A percentile compares a stretch with the other conserved stretches of the same genome.
These are phyloP conservation scores for Ctenopoma kingsleyae DNA, from an alignment of 2,797 vertebrate species.

Conservation along the genomic window DNA sequence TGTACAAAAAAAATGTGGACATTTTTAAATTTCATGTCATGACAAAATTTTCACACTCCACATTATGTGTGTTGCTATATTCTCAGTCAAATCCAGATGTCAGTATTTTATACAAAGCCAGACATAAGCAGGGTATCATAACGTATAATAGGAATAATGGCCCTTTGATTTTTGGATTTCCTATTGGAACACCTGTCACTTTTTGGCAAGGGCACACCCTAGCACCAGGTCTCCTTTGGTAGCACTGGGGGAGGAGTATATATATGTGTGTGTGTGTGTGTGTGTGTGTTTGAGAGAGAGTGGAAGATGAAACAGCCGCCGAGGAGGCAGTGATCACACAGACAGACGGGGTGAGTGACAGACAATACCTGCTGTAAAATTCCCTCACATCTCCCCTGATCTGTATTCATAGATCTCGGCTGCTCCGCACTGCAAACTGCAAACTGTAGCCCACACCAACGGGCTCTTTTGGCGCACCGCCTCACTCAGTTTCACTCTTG, in stretches of 20 bases:
- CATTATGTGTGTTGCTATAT: slow-evolving; percentile 43
- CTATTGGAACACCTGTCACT: slow-evolving; percentile 85
- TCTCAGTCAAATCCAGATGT: slow-evolving; percentile 70
- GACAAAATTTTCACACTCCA: slow-evolving; percentile 41
- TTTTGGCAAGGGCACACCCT: slow-evolving; percentile 83
- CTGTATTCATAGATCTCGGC: slow-evolving; percentile 87
- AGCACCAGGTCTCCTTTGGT: slow-evolving; percentile 73
- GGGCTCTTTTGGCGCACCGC: slow-evolving; percentile 75
- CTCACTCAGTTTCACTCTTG: slow-evolving; percentile 77
- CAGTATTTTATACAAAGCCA: slow-evolving; percentile 76
- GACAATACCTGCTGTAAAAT: slow-evolving; percentile 88
- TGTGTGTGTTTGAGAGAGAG: slow-evolving; percentile 59
- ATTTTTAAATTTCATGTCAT: slow-evolving; percentile 39
- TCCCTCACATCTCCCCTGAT: slow-evolving; percentile 88
- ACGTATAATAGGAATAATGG: slow-evolving; percentile 80
- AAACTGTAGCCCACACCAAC: slow-evolving; percentile 80
- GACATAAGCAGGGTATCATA: slow-evolving; percentile 81
- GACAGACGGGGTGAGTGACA: slow-evolving; percentile 87
- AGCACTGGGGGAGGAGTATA: slow-evolving; percentile 51
- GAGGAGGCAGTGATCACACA: slow-evolving; percentile 84
- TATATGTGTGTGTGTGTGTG: slow-evolving; percentile 36
- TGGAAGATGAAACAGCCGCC: slow-evolving; percentile 82
- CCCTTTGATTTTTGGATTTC: slow-evolving; percentile 83
- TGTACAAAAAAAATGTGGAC: slow-evolving; percentile 10
- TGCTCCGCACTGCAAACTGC: slow-evolving; percentile 78